Evolutionary conservation across 2,888 invertebrate genomes (phyloP).

Genomic region (Dryococelus australis): DNA sequence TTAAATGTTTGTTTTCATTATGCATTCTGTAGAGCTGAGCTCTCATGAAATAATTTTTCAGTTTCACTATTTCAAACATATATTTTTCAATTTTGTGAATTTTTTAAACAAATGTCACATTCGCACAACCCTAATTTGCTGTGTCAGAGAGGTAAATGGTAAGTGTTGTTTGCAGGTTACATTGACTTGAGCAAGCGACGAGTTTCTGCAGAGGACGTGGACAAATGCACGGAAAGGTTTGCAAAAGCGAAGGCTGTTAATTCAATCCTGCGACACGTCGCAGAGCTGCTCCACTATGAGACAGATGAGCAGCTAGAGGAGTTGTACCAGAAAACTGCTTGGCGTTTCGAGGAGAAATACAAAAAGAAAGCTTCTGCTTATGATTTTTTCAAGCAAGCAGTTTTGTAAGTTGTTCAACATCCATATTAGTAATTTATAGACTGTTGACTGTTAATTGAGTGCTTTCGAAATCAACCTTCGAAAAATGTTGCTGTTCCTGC

Average conservation of each 20-base stretch:
- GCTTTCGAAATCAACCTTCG: no score
- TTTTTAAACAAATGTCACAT: no score
- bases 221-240: constrained; percentile 97
- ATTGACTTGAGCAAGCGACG: constrained; percentile 99
- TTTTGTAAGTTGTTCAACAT: constrained; percentile 71
- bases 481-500: no score
- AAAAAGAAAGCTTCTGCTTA: constrained; percentile 96
- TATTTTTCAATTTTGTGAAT: no score
- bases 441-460: no score
- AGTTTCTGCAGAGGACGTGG: constrained; percentile 97
- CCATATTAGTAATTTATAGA: background rate
- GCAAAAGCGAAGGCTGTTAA: constrained; percentile 98
- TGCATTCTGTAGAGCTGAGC: no score
- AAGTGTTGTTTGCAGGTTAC: constrained; percentile 72
- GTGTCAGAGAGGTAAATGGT: background rate
- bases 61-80: no score
- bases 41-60: no score
- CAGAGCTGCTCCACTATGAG: constrained; percentile 91
- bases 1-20: no score
- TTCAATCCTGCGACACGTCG: constrained; percentile 96
- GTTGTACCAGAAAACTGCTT: constrained; percentile 94
- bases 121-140: no score
- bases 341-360: constrained; percentile 97
- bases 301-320: constrained; percentile 93
- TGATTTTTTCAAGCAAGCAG: constrained; percentile 98